Conservation (phyloP, 2,797 vertebrate genomes). For the Melanotaenia parkinsoni region DNA sequence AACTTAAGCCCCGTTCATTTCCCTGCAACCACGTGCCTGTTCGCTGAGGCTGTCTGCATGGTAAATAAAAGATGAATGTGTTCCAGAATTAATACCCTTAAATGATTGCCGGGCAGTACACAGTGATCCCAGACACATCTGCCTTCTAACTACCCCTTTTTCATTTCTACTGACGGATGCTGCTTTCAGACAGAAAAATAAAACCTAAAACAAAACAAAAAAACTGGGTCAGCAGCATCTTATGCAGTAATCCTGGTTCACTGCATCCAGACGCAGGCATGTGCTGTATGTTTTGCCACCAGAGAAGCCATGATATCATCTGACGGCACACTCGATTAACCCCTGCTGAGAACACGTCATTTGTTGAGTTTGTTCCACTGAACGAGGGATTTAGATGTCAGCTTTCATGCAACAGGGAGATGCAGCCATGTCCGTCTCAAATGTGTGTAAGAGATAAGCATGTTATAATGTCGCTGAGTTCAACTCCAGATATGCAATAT, state of each 20-base stretch:
- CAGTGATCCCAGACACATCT: slow-evolving; percentile 70
- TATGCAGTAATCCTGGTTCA: slow-evolving; percentile 84
- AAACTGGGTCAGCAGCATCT: slow-evolving; percentile 85
- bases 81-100: slow-evolving; percentile 79
- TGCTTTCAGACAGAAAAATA: slow-evolving; percentile 54
- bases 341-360: slow-evolving; percentile 70
- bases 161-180: slow-evolving; percentile 66
- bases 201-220: slow-evolving; percentile 59
- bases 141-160: slow-evolving; percentile 62
- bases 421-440: slow-evolving; percentile 49
- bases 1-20: slow-evolving; percentile 51
- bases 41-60: slow-evolving; percentile 62
- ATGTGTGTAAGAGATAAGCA: slow-evolving; percentile 46
- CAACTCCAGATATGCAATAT: slow-evolving; percentile 5
- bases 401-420: slow-evolving; percentile 54
- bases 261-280: slow-evolving; percentile 76
- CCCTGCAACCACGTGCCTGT: slow-evolving; percentile 57
- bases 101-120: slow-evolving; percentile 73
- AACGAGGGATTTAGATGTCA: slow-evolving; percentile 64
- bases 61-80: slow-evolving; percentile 85
- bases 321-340: slow-evolving; percentile 78
- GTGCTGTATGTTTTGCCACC: slow-evolving; percentile 79
- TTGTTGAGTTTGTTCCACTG: slow-evolving; percentile 56
- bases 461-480: slow-evolving; percentile 20
- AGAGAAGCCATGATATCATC: slow-evolving; percentile 81